These are phyloP conservation scores for Caenorhabditis drosophilae DNA, from an alignment of 2,888 invertebrate genomes.

Conservation along the genomic window DNA sequence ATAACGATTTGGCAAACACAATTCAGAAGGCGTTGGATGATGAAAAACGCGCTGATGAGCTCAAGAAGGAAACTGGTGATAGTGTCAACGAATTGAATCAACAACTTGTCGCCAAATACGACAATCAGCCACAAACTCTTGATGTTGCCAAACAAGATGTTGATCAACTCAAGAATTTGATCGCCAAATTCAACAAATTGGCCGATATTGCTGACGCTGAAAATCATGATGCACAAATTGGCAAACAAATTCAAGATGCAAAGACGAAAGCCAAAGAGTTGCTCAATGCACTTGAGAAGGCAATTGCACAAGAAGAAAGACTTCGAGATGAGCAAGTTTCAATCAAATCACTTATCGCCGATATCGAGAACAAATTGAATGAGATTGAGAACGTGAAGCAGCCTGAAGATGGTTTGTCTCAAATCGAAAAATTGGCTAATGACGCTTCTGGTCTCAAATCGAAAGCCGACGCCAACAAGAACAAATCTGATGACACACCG, in stretches of 20 bases:
- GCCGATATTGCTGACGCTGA: not conserved
- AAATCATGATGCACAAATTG: slow-evolving; percentile 13
- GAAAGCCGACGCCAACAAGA: slow-evolving; percentile 10
- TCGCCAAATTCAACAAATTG: slow-evolving; percentile 10
- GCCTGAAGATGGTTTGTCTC: slow-evolving; percentile 8
- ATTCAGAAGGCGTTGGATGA: slow-evolving; percentile 31
- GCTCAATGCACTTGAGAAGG: slow-evolving; percentile 7
- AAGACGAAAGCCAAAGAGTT: slow-evolving; percentile 21
- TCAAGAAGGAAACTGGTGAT: slow-evolving; percentile 22
- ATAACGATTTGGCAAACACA: slow-evolving; percentile 23
- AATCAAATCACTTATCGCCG: not conserved
- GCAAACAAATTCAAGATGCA: slow-evolving; percentile 17
- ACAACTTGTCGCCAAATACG: slow-evolving; percentile 33
- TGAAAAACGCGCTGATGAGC: slow-evolving; percentile 31
- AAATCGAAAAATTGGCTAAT: slow-evolving; percentile 17
- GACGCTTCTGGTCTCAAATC: slow-evolving; percentile 14
- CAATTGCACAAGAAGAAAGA: slow-evolving; percentile 9
- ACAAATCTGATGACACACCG: slow-evolving; percentile 3
- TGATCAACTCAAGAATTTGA: slow-evolving; percentile 18
- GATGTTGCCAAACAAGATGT: slow-evolving; percentile 32
- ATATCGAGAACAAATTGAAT: slow-evolving; percentile 1
- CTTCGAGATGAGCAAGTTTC: slow-evolving; percentile 4
- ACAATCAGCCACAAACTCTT: slow-evolving; percentile 26
- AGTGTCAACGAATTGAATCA: slow-evolving; percentile 24
- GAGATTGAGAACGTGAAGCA: slow-evolving; percentile 4